Evolutionary conservation across 2,113 vertebrate species (phyloP), one percentile per base, ranked within the genome.

Genomic region (Hylia prasina): DNA sequence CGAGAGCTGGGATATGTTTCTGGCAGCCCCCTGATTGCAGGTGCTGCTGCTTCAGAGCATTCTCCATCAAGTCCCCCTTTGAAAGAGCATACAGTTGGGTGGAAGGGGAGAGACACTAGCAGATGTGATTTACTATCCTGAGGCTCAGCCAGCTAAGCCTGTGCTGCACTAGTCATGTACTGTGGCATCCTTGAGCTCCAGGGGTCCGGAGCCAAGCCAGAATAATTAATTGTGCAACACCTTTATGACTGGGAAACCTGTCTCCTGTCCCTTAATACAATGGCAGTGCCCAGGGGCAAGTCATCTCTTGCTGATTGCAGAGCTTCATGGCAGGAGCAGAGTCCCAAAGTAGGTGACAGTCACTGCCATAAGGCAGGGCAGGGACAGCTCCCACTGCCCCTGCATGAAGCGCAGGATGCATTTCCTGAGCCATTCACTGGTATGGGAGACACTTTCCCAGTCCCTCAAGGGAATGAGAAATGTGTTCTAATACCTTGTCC

Each of bases 151-250:
- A 0, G 61, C 37, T 4, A 8, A 53, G 82, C 35, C 70, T 76
- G 8, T 37, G 50, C 39, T 87, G 35, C 53, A 19, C 73, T 47
- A 69, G 81, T 95, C 84, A 77, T 83, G 95, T 20, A 93, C 84
- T 50, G 58, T 93, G 89, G 91, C 84, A 92, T 79, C 70, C 63
- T 13, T 40, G 53, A 93, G 90, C 65, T 95, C 71, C 79, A 47
- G 76, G 82, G 88, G 81, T 88, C 24, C 13, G 0, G 48, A 91
- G 39, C 58, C 75, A 87, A 94, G 77, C 75, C 82, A 93, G 86
- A 89, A 86, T 89, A 92, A 93, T 87, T 91, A 96, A 87, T 96
- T 97, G 88, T 87, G 90, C 93, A 96, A 97, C 71, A 81, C n/a
- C 54, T 81, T 78, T 83, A 68, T 70, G 92, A 93, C 94, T 89